Evolutionary conservation across 92 coral and sea anemone genomes (phyloP).

Genomic region (Heliopora coerulea): DNA sequence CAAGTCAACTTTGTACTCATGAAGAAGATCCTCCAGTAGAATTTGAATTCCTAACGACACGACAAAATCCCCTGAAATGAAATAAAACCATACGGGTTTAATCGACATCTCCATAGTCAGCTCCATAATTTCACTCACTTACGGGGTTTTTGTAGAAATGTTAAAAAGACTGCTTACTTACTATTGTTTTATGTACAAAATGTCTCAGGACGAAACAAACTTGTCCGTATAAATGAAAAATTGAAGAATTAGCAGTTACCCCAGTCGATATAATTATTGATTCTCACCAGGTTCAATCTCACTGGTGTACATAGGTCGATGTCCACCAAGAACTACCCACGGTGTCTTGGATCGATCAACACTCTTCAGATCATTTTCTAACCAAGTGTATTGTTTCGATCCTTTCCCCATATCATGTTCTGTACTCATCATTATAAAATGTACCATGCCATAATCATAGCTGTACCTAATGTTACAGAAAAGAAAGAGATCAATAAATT

Average conservation of each 20-base stretch:
- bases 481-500: too few species aligned
- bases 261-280: not conserved
- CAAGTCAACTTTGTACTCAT: constrained; percentile 77
- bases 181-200: too few species aligned
- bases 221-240: too few species aligned
- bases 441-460: constrained; percentile 77
- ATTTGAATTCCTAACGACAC: constrained; percentile 74
- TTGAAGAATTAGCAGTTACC: too few species aligned
- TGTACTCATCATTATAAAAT: constrained; percentile 82
- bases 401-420: constrained; percentile 70
- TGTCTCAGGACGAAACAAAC: too few species aligned
- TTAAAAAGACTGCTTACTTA: too few species aligned
- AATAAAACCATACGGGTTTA: too few species aligned
- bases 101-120: too few species aligned
- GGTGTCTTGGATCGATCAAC: constrained; percentile 66
- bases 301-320: constrained; percentile 97
- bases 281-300: constrained; percentile 58
- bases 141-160: too few species aligned
- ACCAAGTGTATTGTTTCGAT: constrained; percentile 67
- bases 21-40: constrained; percentile 68
- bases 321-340: constrained; percentile 79
- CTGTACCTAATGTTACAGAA: constrained; percentile 58
- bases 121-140: too few species aligned
- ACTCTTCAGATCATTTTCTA: constrained; percentile 63
- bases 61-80: constrained; percentile 69